A percentile compares a stretch with the other conserved stretches of the same genome.
Conservation (phyloP, 2,888 invertebrate species). For the Elysia crispata region DNA sequence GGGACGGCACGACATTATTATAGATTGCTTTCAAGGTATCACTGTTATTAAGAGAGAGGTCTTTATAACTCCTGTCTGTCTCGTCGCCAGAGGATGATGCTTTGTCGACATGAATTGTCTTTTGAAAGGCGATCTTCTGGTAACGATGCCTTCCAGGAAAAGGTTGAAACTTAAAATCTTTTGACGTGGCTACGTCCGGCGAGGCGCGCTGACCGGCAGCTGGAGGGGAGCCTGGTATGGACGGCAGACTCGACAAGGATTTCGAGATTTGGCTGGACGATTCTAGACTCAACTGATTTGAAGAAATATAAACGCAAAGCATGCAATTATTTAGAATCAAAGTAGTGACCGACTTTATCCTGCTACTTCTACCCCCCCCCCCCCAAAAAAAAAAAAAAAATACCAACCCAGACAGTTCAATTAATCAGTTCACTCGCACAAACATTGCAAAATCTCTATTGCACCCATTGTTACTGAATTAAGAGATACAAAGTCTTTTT, state of each 20-base stretch:
- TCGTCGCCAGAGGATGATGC: neutral
- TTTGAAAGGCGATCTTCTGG: slow-evolving; percentile 61
- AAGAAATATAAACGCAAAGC: too few species aligned
- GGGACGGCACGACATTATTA: slow-evolving; percentile 14
- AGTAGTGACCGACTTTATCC: too few species aligned
- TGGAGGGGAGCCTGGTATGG: slow-evolving; percentile 52
- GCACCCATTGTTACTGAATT: too few species aligned
- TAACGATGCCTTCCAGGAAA: slow-evolving; percentile 55
- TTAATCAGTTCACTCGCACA: too few species aligned
- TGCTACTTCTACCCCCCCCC: too few species aligned
- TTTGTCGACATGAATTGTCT: slow-evolving; percentile 21
- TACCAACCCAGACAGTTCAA: too few species aligned
- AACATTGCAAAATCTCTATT: too few species aligned
- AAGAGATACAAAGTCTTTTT: too few species aligned
- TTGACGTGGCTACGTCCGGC: slow-evolving; percentile 17
- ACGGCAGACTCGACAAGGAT: slow-evolving; percentile 59
- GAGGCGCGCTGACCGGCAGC: slow-evolving; percentile 39
- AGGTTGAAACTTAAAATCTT: slow-evolving; percentile 52
- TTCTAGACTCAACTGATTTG: slow-evolving; percentile 49
- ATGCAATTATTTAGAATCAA: too few species aligned
- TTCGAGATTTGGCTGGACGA: slow-evolving; percentile 56
- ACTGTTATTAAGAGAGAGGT: neutral
- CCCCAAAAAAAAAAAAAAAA: too few species aligned
- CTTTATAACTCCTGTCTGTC: too few species aligned
- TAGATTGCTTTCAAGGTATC: neutral